These are phyloP conservation scores for Ictalurus punctatus DNA, from an alignment of 2,113 vertebrate species.

Conservation along the genomic window DNA sequence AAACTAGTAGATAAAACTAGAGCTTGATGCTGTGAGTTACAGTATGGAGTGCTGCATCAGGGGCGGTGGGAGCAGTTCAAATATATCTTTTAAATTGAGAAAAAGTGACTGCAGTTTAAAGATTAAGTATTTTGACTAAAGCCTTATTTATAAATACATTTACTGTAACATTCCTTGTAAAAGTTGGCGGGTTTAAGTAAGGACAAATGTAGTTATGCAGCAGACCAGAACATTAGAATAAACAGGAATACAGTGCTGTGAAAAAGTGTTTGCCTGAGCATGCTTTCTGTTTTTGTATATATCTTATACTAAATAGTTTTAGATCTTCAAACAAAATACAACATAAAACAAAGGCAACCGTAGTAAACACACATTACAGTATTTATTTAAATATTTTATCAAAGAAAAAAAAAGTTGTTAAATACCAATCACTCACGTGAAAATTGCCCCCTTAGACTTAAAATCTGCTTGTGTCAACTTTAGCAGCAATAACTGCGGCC, in stretches of 20 bases:
- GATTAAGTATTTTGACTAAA: conserved; percentile 17
- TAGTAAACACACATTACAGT: too few relatives aligned
- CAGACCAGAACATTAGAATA: neutral
- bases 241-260: neutral
- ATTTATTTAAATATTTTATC: too few relatives aligned
- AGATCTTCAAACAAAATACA: too few relatives aligned
- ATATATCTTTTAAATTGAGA: conserved; percentile 25
- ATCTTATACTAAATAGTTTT: too few relatives aligned
- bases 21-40: neutral
- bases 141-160: neutral
- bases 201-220: neutral
- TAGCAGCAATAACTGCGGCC: too few relatives aligned
- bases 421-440: too few relatives aligned
- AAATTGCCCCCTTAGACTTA: too few relatives aligned
- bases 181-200: neutral
- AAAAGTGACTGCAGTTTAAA: conserved; percentile 1
- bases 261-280: too few relatives aligned
- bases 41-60: neutral
- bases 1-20: conserved; percentile 16
- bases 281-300: too few relatives aligned
- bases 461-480: too few relatives aligned
- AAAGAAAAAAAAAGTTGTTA: too few relatives aligned
- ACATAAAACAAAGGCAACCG: too few relatives aligned
- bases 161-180: neutral
- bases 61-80: neutral